These are phyloP conservation scores for Drosophila setosimentum DNA, from an alignment of 2,888 invertebrate species.

Conservation along the genomic window DNA sequence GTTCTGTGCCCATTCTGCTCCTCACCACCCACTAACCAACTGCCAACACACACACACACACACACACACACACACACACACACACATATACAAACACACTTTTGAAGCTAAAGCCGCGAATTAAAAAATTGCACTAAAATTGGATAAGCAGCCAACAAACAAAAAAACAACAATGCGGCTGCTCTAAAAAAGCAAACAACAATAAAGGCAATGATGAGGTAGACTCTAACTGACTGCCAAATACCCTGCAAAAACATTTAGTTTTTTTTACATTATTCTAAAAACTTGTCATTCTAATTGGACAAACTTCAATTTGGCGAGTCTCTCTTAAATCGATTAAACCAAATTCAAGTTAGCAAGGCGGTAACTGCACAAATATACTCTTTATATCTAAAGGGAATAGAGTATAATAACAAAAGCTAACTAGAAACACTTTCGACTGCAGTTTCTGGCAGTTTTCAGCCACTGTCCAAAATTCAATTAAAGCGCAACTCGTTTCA, in stretches of 20 bases:
- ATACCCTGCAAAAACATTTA: neutral
- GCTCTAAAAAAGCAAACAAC: neutral
- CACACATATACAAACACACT: constrained; percentile 25
- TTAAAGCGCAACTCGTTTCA: constrained; percentile 52
- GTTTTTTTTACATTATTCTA: neutral
- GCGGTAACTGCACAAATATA: neutral
- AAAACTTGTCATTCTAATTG: neutral
- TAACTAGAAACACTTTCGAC: constrained; percentile 37
- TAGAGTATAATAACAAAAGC: constrained; percentile 15
- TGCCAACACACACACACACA: neutral
- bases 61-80: neutral
- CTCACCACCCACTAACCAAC: neutral
- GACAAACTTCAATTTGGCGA: neutral
- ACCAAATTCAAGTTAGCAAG: neutral
- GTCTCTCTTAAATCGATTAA: neutral
- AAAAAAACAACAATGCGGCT: constrained; percentile 10
- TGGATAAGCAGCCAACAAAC: constrained; percentile 28
- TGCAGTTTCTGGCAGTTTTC: constrained; percentile 25
- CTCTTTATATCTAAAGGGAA: no score
- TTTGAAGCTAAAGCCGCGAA: constrained; percentile 60
- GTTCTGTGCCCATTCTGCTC: neutral
- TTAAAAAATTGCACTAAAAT: constrained; percentile 22
- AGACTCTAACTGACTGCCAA: neutral
- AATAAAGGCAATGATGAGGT: neutral
- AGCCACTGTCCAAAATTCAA: constrained; percentile 57